phyloP scores from a whole-genome alignment of 2,888 invertebrate species.

The Lepetodrilus schrolli region DNA sequence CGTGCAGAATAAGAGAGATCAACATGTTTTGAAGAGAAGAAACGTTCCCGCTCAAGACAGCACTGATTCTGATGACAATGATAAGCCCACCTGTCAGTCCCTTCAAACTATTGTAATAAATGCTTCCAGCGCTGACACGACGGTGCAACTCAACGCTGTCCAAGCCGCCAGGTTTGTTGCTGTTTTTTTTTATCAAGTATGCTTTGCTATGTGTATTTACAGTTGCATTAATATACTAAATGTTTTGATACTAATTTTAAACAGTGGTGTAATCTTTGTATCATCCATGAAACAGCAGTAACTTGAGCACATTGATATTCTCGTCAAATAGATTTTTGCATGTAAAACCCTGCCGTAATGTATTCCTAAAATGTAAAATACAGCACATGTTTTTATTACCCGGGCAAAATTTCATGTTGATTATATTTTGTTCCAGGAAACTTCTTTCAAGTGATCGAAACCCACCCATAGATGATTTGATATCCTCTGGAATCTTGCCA shows the following conservation, averaged over 20 bases:
- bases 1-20: constrained; percentile 94
- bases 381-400: no score
- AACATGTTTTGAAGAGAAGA: constrained; percentile 94
- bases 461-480: constrained; percentile 97
- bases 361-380: no score
- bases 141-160: constrained; percentile 90
- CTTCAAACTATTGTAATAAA: constrained; percentile 89
- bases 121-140: constrained; percentile 86
- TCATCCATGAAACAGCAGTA: no score
- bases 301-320: background rate
- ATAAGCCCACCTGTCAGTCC: constrained; percentile 71
- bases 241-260: no score
- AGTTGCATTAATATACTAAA: no score
- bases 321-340: background rate
- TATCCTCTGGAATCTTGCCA: constrained; percentile 94
- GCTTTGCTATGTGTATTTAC: no score
- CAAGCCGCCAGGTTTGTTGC: constrained; percentile 89
- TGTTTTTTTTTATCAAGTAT: no score
- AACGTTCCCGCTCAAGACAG: constrained; percentile 92
- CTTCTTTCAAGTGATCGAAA: constrained; percentile 97
- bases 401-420: no score
- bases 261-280: no score
- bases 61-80: constrained; percentile 78
- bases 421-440: constrained; percentile 81
- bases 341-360: background rate